Conservation (phyloP, 2,797 vertebrate genomes). For the Salmo trutta region DNA sequence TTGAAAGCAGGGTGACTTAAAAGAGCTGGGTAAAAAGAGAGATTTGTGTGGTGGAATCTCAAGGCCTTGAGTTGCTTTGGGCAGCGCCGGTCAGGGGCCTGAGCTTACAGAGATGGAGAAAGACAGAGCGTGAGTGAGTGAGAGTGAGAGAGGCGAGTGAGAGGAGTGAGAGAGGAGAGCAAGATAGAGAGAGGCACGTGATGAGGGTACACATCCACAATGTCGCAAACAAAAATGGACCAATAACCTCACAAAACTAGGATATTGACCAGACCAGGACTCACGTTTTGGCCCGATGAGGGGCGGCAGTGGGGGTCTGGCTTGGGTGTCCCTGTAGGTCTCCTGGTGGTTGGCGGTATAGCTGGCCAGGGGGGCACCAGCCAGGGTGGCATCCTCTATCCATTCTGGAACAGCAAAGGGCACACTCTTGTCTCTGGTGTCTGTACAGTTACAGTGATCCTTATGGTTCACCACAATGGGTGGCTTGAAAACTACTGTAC, state of each 20-base stretch:
- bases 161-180: slow-evolving; percentile 13
- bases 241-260: background rate
- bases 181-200: slow-evolving; percentile 33
- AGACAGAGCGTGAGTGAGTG: slow-evolving; percentile 5
- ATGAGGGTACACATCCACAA: background rate
- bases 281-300: slow-evolving; percentile 78
- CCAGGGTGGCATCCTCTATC: slow-evolving; percentile 88
- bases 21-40: background rate
- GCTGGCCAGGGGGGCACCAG: slow-evolving; percentile 85
- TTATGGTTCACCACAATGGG: slow-evolving; percentile 10
- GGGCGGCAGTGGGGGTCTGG: slow-evolving; percentile 67
- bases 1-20: background rate
- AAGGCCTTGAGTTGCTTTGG: background rate
- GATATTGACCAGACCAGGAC: slow-evolving; percentile 33
- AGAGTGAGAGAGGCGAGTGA: slow-evolving; percentile 14
- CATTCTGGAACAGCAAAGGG: slow-evolving; percentile 84
- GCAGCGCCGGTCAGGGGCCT: background rate
- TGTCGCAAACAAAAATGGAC: background rate
- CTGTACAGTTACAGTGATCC: slow-evolving; percentile 26
- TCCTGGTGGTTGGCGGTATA: slow-evolving; percentile 89
- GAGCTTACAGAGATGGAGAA: background rate
- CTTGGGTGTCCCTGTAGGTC: slow-evolving; percentile 85
- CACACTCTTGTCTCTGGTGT: slow-evolving; percentile 63
- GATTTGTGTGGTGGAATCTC: too few species aligned
- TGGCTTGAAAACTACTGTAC: slow-evolving; percentile 10